Evolutionary conservation across 2,888 invertebrate genomes (phyloP).

Genomic region (Brenthis daphne): DNA sequence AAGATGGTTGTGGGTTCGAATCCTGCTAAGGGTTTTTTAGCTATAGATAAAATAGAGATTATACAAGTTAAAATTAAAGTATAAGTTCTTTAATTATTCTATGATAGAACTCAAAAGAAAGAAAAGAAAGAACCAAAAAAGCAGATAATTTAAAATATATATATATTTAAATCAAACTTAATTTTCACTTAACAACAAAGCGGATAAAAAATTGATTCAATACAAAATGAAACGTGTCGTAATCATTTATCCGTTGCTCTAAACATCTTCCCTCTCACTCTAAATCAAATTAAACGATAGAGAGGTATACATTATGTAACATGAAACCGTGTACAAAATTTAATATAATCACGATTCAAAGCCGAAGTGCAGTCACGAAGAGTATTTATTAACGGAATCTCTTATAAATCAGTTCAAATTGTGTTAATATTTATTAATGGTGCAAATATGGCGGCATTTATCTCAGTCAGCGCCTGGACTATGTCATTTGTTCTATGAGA

Average conservation of each 20-base stretch:
- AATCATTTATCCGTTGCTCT: slow-evolving; percentile 27
- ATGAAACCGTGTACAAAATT: slow-evolving; percentile 41
- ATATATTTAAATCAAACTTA: not conserved
- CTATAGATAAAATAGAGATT: too few relatives aligned
- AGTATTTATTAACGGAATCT: slow-evolving; percentile 39
- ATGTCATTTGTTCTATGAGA: slow-evolving; percentile 30
- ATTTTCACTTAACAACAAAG: not conserved
- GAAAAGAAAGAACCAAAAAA: too few relatives aligned
- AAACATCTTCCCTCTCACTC: slow-evolving; percentile 36
- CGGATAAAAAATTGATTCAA: not conserved
- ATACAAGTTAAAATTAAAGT: too few relatives aligned
- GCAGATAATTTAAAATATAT: too few relatives aligned
- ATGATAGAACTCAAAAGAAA: too few relatives aligned
- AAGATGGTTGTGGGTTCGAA: not conserved
- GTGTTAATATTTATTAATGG: slow-evolving; percentile 60
- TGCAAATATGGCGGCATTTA: slow-evolving; percentile 49
- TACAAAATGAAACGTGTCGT: slow-evolving; percentile 14
- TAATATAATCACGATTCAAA: slow-evolving; percentile 50
- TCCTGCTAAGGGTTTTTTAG: too few relatives aligned
- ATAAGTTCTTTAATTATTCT: too few relatives aligned
- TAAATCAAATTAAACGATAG: slow-evolving; percentile 38
- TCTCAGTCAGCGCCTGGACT: slow-evolving; percentile 39
- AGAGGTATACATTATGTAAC: slow-evolving; percentile 40
- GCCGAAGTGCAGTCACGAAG: slow-evolving; percentile 66
- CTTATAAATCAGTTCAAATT: slow-evolving; percentile 48